phyloP scores from a whole-genome alignment of 2,113 vertebrate genomes.

The Rousettus leschenaultii region DNA sequence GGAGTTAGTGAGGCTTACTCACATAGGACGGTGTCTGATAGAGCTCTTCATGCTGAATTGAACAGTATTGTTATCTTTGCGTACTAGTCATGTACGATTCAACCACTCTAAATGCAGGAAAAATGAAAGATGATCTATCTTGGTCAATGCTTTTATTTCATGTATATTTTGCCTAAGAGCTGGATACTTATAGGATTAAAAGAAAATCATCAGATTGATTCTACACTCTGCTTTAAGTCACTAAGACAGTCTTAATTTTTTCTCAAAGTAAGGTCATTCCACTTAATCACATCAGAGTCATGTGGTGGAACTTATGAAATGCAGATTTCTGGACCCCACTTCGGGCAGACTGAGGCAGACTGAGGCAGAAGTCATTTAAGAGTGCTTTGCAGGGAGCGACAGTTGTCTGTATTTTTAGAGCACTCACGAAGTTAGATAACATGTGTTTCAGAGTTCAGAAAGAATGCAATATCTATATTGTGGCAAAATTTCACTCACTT shows the following conservation, averaged over 20 bases:
- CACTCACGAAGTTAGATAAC: neutral
- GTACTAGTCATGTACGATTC: accelerated
- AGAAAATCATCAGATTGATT: neutral
- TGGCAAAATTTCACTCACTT: neutral
- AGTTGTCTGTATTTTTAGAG: neutral
- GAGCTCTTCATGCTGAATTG: neutral
- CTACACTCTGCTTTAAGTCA: neutral
- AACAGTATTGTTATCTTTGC: neutral
- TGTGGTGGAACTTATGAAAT: neutral
- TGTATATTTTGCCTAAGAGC: neutral
- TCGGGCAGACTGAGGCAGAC: neutral
- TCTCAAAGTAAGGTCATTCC: neutral
- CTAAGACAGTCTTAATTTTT: neutral
- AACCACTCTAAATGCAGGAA: neutral
- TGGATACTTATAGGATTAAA: neutral
- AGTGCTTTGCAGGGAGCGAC: neutral
- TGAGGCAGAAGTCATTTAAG: neutral
- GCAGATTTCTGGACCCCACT: neutral
- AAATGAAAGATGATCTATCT: neutral
- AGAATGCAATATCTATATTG: neutral
- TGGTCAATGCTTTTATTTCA: neutral
- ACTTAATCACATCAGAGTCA: neutral
- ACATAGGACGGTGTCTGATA: accelerated
- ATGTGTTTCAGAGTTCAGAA: neutral
- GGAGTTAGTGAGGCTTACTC: neutral